Evolutionary conservation across 2,888 invertebrate species (phyloP).

Genomic region (Megalurothrips usitatus): DNA sequence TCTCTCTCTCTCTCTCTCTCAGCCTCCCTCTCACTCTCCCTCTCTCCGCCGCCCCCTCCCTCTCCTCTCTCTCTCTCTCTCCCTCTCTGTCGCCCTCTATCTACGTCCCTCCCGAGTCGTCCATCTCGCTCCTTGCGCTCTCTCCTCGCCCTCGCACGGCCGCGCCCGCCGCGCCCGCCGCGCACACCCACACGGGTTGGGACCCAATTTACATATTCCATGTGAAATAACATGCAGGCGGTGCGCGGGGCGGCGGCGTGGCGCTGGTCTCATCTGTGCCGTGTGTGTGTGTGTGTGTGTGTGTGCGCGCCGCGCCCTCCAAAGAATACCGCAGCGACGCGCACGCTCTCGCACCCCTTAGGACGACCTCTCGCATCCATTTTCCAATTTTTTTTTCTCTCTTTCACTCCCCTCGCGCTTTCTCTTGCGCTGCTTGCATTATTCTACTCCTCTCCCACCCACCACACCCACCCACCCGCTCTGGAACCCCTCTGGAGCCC

Average conservation of each 20-base stretch:
- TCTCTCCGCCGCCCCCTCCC: not conserved
- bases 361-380: not conserved
- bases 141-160: not conserved
- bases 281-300: too few relatives aligned
- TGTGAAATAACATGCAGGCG: slow-evolving; percentile 26
- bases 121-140: slow-evolving; percentile 10
- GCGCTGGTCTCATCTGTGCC: not conserved
- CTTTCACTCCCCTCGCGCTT: not conserved
- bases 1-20: not conserved
- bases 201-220: slow-evolving; percentile 25
- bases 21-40: not conserved
- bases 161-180: not conserved
- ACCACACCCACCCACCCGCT: too few relatives aligned
- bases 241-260: not conserved
- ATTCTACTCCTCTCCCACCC: not conserved
- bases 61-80: not conserved
- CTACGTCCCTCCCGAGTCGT: not conserved
- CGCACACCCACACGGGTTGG: slow-evolving; percentile 21
- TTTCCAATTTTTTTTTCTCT: not conserved
- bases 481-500: too few relatives aligned
- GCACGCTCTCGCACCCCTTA: not conserved
- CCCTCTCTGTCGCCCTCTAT: not conserved
- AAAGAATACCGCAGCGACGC: not conserved
- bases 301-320: not conserved
- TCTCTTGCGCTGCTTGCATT: not conserved